Base-by-base conservation (phyloP, 2,797 vertebrate genomes). In the Artibeus jamaicensis region DNA sequence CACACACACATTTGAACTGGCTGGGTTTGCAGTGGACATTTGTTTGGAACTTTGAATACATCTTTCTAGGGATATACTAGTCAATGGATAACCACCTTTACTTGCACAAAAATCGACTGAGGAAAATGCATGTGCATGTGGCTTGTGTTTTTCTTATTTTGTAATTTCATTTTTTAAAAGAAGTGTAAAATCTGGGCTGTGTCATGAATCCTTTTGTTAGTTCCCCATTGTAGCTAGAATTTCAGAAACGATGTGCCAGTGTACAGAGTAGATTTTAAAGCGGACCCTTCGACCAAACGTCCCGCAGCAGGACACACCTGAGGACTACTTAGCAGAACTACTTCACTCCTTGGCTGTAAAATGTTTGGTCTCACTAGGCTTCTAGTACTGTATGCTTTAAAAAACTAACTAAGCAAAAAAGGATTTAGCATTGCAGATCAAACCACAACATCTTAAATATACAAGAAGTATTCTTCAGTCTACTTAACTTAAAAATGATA, bases 401-500 rank as follows among this genome's bases (percentile, higher is more conserved):
- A 78, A 90, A 53, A 48, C 3, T 37, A 59, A 34, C 34, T 46
- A 62, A 82, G 16, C 6, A 46, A 67, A 70, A 57, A 32, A 32
- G 29, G 12, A 81, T 87, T 83, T 89, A n/a, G 73, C 65, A 81
- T 29, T 85, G n/a, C 39, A 65, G 88, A 90, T 91, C 71, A 90
- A 92, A 86, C 5, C 67, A 10, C 29, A 87, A 53, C 50, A 94
- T 50, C 44, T 44, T 19, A 46, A 83, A 89, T 16, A 42, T 29
- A 37, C 7, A 46, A 93, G 37, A 95, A 65, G 55, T 29, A 79
- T 34, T 59, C 59, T 73, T 81, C 34, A 74, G 46, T 73, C 62
- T 32, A 29, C 29, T 46, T 46, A 55, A 82, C 11, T 76, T 62
- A 89, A 50, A 81, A 48, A 86, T 81, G 73, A 53, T 19, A 21